Evolutionary conservation across 2,113 vertebrate genomes (phyloP), one percentile per base, ranked within the genome.

Genomic region (Gymnarchus niloticus): DNA sequence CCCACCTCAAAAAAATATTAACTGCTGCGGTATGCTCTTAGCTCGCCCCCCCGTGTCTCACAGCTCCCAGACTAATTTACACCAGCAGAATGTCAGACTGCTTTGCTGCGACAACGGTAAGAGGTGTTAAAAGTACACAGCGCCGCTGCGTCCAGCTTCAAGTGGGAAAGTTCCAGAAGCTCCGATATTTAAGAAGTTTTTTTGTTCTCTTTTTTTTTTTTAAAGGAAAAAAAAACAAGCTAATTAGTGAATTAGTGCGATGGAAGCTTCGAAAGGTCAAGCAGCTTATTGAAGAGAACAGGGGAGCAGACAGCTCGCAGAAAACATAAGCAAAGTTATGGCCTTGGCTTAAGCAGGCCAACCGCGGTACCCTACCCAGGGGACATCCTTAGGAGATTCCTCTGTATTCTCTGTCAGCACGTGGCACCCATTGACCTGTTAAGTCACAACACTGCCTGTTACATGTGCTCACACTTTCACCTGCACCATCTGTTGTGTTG

Each of bases 341-440:
- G 61, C 61, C 61, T 17, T 14, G 28, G 28, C 28, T 4, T 3
- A 10, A 12, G 65, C 51, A 84, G 90, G 85, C 76, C 86, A 57
- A 89, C 69, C 52, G 9, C 1, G 57, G 86, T 97, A 97, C 96
- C 94, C 91, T 99, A 98, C 97, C 97, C 95, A 94, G 90, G 94
- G 92, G 89, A 95, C 94, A 85, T 93, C 92, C 90, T 93, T 90
- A 89, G 93, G 87, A 87, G 95, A 86, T 87, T 93, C 91, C 92
- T 89, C 88, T 93, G 94, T 89, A 92, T 86, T 93, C 88, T 92
- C 92, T 91, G 92, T 89, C 94, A 92, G 93, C 94, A 94, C 94
- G 10, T 87, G 92, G 96, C 95, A 96, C 91, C 95, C 96, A 92
- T 97, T 97, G 89, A 97, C 96, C 97, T 98, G 96, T 94, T 88